Evolutionary conservation across 2,888 invertebrate genomes (phyloP).

Genomic region (Cheilosia grossa): DNA sequence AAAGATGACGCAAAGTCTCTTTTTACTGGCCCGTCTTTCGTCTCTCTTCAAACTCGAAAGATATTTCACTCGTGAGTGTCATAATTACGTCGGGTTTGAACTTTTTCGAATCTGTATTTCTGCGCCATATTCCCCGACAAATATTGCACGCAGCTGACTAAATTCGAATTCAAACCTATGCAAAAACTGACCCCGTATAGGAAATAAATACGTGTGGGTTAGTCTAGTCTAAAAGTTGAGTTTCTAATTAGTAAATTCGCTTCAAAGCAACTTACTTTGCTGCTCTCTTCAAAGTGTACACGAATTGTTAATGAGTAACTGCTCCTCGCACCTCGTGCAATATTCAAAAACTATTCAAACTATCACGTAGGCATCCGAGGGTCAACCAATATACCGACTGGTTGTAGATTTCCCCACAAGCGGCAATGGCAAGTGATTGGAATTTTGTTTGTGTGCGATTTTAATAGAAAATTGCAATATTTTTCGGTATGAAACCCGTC

Average conservation of each 20-base stretch:
- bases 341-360: constrained; percentile 46
- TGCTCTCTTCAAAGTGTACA: neutral
- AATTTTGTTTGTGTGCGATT: neutral
- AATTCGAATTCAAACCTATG: neutral
- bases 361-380: constrained; percentile 59
- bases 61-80: no score
- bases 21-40: no score
- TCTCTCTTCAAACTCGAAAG: no score
- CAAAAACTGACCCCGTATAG: neutral
- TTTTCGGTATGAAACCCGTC: no score
- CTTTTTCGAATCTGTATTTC: no score
- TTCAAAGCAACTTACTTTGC: neutral
- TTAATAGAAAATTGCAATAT: neutral
- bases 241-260: constrained; percentile 1
- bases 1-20: no score
- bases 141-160: no score
- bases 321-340: constrained; percentile 4
- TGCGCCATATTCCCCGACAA: no score
- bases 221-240: neutral
- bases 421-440: neutral
- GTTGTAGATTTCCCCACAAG: neutral
- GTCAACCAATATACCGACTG: constrained; percentile 44
- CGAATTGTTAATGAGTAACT: constrained; percentile 1
- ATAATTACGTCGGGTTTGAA: no score
- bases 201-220: neutral